Evolutionary conservation across 2,113 vertebrate species (phyloP).

Genomic region (Tragelaphus strepsiceros): DNA sequence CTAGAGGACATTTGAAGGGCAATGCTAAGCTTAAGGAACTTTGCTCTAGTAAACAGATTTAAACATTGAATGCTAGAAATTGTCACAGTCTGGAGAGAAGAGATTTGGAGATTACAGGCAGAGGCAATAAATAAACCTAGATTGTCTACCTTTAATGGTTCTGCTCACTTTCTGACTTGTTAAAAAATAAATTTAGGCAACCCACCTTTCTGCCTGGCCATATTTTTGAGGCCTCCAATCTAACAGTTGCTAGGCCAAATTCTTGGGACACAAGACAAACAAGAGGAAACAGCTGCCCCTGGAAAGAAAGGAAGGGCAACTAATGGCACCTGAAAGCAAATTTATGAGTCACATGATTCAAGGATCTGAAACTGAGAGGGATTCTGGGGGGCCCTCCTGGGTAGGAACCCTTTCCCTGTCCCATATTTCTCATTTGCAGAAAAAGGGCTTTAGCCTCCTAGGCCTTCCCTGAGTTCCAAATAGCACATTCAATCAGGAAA

Average conservation of each 20-base stretch:
- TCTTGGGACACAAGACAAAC: background rate
- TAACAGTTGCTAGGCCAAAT: background rate
- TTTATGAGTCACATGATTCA: background rate
- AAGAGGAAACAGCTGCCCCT: background rate
- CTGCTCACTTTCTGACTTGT: background rate
- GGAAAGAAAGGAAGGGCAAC: background rate
- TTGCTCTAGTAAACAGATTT: background rate
- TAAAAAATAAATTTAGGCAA: background rate
- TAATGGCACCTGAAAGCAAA: background rate
- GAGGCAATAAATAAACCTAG: background rate
- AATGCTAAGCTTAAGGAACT: background rate
- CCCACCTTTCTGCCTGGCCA: background rate
- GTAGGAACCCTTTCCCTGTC: background rate
- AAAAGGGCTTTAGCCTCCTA: background rate
- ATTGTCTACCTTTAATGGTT: background rate
- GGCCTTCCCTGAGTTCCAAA: background rate
- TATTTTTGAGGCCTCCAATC: background rate
- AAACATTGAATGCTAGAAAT: background rate
- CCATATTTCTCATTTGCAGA: background rate
- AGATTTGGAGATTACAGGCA: background rate
- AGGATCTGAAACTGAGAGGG: background rate
- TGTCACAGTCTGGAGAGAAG: background rate
- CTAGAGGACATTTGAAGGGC: constrained; percentile 33
- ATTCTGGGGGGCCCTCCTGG: background rate
- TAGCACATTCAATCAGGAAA: background rate